Base-by-base conservation (phyloP, 2,797 vertebrate genomes). In the Xenopus petersii region DNA sequence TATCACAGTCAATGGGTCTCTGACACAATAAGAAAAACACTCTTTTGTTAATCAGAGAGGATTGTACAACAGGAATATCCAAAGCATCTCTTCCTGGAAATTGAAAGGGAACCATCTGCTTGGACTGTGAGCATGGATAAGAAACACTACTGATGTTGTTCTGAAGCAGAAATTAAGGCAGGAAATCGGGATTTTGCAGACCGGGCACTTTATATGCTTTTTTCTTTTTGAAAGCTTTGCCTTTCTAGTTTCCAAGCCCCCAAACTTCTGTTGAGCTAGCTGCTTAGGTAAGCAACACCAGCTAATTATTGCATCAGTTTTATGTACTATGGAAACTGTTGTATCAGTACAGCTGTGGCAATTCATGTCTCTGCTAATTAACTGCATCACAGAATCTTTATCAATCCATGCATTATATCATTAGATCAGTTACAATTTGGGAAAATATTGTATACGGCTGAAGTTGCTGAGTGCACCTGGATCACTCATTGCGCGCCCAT, bases 251-350 rank as follows among this genome's bases (percentile, higher is more conserved):
- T 71, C 84, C 74, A 81, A 76, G 75, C 82, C 66, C 15, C 64
- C 65, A 46, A 12, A 76, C 73, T 75, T 10, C 60, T 81, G 84
- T 80, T 81, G 73, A 79, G 79, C 64, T 60, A 80, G 80, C 81
- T 83, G 76, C 81, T 79, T 83, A 75, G 81, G 78, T 87, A 84
- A 88, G 80, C 75, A 87, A 33, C 65, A 75, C 59, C 69, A 77
- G 62, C 75, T 84, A 81, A 82, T 83, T 1, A 2, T 81, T 84
- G 83, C 75, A 59, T 62, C 76, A n/a, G 54, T 82, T 81, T 80
- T 79, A 30, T 70, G 17, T 46, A 54, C 65, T 49, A 46, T 77
- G 54, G 62, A 21, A 71, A 54, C 17, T 15, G 30, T 54, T 54
- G 24, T 55, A 30, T 54, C 59, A 26, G 56, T 67, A 36, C 56